Conservation (phyloP, 2,797 vertebrate species). For the Rachycentron canadum region DNA sequence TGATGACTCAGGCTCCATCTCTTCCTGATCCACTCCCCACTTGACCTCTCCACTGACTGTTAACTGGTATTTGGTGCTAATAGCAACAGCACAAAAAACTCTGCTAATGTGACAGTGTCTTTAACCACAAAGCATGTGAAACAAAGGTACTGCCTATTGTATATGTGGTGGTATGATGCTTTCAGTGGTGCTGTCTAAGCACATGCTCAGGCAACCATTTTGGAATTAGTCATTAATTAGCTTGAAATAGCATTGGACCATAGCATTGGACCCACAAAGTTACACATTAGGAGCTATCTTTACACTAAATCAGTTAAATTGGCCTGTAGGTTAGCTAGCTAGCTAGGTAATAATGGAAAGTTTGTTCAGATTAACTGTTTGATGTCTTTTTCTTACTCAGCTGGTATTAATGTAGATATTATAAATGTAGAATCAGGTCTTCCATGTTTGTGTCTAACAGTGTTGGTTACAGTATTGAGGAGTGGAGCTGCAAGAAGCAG, state of each 20-base stretch:
- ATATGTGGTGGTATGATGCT: neutral
- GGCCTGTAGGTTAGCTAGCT: neutral
- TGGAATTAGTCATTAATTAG: conserved; percentile 16
- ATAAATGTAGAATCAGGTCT: conserved; percentile 4
- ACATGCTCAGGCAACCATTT: conserved; percentile 11
- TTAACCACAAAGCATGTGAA: conserved; percentile 23
- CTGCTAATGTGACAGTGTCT: conserved; percentile 2
- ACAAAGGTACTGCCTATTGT: neutral
- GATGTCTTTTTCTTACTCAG: neutral
- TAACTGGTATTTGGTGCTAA: conserved; percentile 42
- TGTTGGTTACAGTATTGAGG: conserved; percentile 9
- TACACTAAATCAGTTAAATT: neutral
- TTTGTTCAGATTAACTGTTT: conserved; percentile 4
- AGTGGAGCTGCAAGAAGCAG: conserved; percentile 10
- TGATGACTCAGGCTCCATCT: conserved; percentile 73
- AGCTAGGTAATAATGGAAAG: neutral
- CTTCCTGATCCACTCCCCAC: conserved; percentile 66
- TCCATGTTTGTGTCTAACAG: neutral
- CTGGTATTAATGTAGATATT: neutral
- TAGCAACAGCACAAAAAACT: conserved; percentile 19
- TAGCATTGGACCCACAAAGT: neutral
- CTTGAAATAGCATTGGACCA: neutral
- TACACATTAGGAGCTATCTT: neutral
- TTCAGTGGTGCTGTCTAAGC: conserved; percentile 2
- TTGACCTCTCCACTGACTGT: too few relatives aligned